Evolutionary conservation across 2,888 invertebrate species (phyloP), one percentile per base, ranked within the genome.

Genomic region (Empis stercorea): DNA sequence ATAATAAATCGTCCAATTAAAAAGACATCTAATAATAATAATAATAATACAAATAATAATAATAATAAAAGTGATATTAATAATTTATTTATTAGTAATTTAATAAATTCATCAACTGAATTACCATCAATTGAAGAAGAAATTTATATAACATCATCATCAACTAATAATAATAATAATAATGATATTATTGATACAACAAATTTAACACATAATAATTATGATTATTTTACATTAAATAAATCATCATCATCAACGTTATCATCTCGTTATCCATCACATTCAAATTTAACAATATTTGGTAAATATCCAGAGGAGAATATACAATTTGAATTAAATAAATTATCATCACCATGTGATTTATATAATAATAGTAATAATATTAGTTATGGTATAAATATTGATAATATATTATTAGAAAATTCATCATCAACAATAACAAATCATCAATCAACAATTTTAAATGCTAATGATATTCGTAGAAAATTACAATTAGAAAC

Each of bases 41-140:
- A 49, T 40, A 48, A 49, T 27, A 51, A 51, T 17, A n/a, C n/a
- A n/a, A 49, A 51, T 34, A 44, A 51, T 41, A 49, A 52, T 39
- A 38, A 47, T 30, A 51, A 51, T 10, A 48, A 49, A 16, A 34
- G 45, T 4, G 45, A 40, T n/a, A 44, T 37, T 23, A 43, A 32
- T 14, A 45, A 45, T 36, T 48, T 48, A 3, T 43, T 46, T 16
- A 46, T 45, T 27, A 46, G 48, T 6, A 48, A 50, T 30, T 15
- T 52, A 13, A 23, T 40, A n/a, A 20, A 20, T n/a, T 45, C 49
- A 11, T 37, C 47, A 5, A 44, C 47, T 2, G 52, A 55, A 9
- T 46, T 55, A 15, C 54, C 52, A 14, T 51, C 50, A n/a, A 55
- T 55, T 39, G 48, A 45, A 36, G 55, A 55, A 41, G 54, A 55